Evolutionary conservation across 2,797 vertebrate species (phyloP).

Genomic region (Cheirogaleus major): DNA sequence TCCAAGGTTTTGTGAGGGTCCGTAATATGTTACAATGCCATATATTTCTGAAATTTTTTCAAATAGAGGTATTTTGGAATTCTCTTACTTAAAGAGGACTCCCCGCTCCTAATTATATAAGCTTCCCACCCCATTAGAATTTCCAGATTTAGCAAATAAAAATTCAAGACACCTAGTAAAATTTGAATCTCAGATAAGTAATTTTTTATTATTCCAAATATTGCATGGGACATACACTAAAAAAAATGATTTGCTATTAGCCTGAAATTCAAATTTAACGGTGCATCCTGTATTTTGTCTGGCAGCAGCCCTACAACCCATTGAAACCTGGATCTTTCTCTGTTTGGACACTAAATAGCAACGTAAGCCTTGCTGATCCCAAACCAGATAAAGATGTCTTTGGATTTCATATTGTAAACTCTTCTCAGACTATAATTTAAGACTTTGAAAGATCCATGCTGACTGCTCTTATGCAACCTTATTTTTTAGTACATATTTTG

Average conservation of each 20-base stretch:
- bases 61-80: neutral
- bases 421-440: conserved; percentile 38
- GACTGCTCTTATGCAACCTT: conserved; percentile 53
- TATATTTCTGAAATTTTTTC: neutral
- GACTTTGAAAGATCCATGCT: conserved; percentile 7
- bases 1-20: neutral
- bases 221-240: neutral
- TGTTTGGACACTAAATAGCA: neutral
- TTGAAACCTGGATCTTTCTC: neutral
- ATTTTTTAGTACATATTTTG: conserved; percentile 57
- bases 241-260: neutral
- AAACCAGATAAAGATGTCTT: neutral
- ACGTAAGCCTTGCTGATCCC: neutral
- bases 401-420: conserved; percentile 1
- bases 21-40: neutral
- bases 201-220: neutral
- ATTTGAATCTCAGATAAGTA: conserved; percentile 39
- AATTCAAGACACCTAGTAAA: neutral
- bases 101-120: neutral
- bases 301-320: neutral
- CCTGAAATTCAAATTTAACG: neutral
- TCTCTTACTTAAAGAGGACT: conserved; percentile 1
- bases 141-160: conserved; percentile 44
- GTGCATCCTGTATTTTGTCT: neutral
- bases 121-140: neutral